Base-by-base conservation (phyloP, 2,113 vertebrate genomes). In the Pristiophorus japonicus region DNA sequence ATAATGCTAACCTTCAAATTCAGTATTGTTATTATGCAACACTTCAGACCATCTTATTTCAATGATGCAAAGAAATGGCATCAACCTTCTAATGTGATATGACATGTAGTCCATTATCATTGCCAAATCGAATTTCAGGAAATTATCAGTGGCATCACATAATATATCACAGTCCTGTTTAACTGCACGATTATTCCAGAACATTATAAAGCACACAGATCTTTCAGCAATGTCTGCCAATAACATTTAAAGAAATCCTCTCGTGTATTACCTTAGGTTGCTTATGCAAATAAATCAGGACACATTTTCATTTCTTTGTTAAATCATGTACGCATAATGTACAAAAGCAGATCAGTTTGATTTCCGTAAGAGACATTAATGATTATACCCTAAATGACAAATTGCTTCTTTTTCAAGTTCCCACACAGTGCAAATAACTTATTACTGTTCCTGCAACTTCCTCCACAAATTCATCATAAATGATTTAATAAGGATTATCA, bases 231-330 rank as follows among this genome's bases (percentile, higher is more conserved):
- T 67, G 22, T 70, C 93, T 94, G 65, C 42, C 45, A 70, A 70
- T 94, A 94, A 70, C 45, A 51, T 70, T 51, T 45, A 42, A 94
- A 94, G 51, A 30, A 94, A 70, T 70, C 27, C 42, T 63, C 55
- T 24, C 3, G 16, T 22, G 59, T 62, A 92, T 92, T 92, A 92
- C 59, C 88, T 92, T 63, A 8, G n/a, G 87, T 90, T 22, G 34
- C n/a, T 38, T 63, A 92, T 65, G 55, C n/a, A 92, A 92, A 92
- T 94, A 70, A 94, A 73, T 94, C 93, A 94, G 14, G 66, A 94
- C 42, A n/a, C 8, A 51, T 94, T 70, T 73, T 94, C 7, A 30
- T 94, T 94, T 94, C 22, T 70, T 45, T 94, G 42, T 70, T 94
- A 67, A 73, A 45, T 38, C n/a, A 38, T 51, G 93, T 51, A 70